Conservation (phyloP, 2,113 vertebrate species). For the Calidris pygmaea region DNA sequence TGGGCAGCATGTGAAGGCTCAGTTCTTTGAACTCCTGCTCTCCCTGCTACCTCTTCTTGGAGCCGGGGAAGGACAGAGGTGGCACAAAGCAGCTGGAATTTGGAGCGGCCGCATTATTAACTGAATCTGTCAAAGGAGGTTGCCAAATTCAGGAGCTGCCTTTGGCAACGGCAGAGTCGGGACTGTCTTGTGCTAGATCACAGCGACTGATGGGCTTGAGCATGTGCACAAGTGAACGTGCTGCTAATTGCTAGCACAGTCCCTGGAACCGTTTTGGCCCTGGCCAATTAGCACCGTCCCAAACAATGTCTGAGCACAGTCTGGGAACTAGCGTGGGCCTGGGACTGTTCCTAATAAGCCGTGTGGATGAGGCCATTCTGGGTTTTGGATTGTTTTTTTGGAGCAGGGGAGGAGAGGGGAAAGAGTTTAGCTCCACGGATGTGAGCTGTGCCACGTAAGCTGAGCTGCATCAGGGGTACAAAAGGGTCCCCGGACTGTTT, state of each 20-base stretch:
- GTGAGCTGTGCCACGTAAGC: neutral
- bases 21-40: neutral
- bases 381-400: neutral
- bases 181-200: neutral
- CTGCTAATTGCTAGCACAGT: slow-evolving; percentile 44
- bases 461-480: neutral
- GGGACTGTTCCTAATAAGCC: slow-evolving; percentile 42
- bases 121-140: neutral
- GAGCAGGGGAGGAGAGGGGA: neutral
- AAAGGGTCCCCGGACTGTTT: slow-evolving; percentile 6
- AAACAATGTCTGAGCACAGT: slow-evolving; percentile 37
- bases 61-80: neutral
- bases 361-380: slow-evolving; percentile 21
- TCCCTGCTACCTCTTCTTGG: neutral
- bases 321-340: neutral
- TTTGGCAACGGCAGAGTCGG: neutral
- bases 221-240: neutral
- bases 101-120: neutral
- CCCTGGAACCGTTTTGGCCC: slow-evolving; percentile 1
- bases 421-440: neutral
- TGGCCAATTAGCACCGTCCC: slow-evolving; percentile 43
- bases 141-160: neutral
- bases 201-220: neutral
- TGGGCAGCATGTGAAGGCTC: neutral
- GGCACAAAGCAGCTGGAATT: neutral